These are phyloP conservation scores for Danio tinwini DNA, from an alignment of 2,797 vertebrate species.

Conservation along the genomic window DNA sequence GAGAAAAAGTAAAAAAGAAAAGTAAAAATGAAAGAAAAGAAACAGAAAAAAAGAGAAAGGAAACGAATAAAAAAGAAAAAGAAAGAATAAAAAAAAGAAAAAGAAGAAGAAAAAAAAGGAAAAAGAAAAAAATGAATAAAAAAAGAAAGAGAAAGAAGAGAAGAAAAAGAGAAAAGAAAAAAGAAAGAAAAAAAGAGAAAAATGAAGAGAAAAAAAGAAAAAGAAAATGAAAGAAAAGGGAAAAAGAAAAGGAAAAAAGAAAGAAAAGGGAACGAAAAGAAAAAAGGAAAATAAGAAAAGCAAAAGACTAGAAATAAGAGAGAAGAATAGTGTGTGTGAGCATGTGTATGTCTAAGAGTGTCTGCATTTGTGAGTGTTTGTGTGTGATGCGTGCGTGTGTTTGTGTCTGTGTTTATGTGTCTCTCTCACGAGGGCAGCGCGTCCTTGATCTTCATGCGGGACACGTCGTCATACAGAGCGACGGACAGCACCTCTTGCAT, in stretches of 20 bases:
- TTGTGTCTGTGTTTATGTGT: not conserved
- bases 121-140: not conserved
- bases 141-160: not conserved
- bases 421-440: constrained; percentile 94
- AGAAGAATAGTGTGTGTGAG: too few species aligned
- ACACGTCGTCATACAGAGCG: constrained; percentile 95
- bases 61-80: too few species aligned
- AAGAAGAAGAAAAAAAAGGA: too few species aligned
- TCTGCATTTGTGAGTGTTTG: too few species aligned
- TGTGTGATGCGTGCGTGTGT: too few species aligned
- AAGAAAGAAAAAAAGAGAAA: constrained; percentile 38
- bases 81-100: too few species aligned
- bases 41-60: too few species aligned
- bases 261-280: not conserved
- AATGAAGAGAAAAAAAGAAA: not conserved
- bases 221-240: not conserved
- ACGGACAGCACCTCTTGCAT: constrained; percentile 98
- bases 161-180: constrained; percentile 40
- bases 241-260: not conserved
- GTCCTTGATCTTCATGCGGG: constrained; percentile 98
- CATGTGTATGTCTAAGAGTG: too few species aligned
- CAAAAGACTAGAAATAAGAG: too few species aligned
- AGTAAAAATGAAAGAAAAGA: not conserved
- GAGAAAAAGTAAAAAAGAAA: too few species aligned
- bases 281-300: not conserved